These are phyloP conservation scores for Rhodinocichla rosea DNA, from an alignment of 2,113 vertebrate genomes.

Conservation along the genomic window DNA sequence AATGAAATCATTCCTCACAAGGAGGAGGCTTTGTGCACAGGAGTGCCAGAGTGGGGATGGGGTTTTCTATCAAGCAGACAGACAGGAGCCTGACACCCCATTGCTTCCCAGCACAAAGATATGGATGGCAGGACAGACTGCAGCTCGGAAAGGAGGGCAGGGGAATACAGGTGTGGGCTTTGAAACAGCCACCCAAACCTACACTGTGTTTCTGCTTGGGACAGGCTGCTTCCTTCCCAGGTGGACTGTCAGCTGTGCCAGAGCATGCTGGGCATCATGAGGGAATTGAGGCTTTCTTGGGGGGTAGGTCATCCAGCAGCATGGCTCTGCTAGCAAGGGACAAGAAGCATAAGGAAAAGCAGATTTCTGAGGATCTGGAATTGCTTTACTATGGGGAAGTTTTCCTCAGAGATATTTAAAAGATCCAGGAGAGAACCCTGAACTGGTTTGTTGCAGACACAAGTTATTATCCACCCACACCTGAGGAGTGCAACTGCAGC, in stretches of 20 bases:
- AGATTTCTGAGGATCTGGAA: neutral
- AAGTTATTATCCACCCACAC: neutral
- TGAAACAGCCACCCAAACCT: neutral
- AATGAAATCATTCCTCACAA: neutral
- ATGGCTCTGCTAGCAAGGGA: neutral
- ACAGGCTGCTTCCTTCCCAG: neutral
- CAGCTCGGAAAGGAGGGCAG: rapidly evolving
- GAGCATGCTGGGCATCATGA: neutral
- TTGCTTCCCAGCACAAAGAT: neutral
- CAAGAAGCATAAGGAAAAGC: neutral
- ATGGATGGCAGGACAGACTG: rapidly evolving
- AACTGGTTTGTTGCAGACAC: neutral
- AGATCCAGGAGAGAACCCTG: neutral
- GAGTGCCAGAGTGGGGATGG: neutral
- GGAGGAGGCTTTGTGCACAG: rapidly evolving
- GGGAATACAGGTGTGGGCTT: neutral
- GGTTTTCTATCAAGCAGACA: neutral
- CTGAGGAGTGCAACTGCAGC: neutral
- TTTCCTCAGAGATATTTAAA: neutral
- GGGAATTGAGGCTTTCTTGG: neutral
- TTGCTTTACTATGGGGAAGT: neutral
- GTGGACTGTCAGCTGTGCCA: neutral
- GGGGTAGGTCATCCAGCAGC: neutral
- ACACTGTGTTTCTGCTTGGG: neutral
- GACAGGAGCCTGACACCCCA: neutral